Evolutionary conservation across 2,113 vertebrate species (phyloP).

Genomic region (Chaetodon auriga): DNA sequence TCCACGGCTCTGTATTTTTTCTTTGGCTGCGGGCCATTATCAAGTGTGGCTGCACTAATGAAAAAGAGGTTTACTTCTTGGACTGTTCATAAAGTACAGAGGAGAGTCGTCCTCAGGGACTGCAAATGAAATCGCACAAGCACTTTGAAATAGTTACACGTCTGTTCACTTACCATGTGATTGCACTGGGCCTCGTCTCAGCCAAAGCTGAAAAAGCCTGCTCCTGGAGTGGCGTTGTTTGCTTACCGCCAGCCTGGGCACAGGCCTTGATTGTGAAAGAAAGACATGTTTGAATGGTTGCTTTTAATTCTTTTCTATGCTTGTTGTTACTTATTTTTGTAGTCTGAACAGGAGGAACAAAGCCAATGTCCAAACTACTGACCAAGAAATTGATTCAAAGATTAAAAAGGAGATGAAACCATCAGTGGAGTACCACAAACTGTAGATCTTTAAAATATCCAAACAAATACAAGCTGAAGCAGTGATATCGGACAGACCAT

Average conservation of each 20-base stretch:
- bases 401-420: background rate
- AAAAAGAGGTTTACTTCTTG: conserved; percentile 20
- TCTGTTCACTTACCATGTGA: conserved; percentile 56
- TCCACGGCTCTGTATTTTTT: background rate
- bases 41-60: background rate
- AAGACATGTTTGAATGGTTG: conserved; percentile 46
- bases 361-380: conserved; percentile 6
- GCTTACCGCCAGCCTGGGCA: conserved; percentile 23
- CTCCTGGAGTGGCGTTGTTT: conserved; percentile 46
- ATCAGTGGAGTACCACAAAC: no score
- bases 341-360: conserved; percentile 17
- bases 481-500: background rate
- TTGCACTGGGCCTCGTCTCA: conserved; percentile 51
- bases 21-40: conserved; percentile 6
- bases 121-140: conserved; percentile 40
- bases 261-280: conserved; percentile 42
- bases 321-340: conserved; percentile 31
- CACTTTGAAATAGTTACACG: conserved; percentile 60
- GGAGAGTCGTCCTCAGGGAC: conserved; percentile 28
- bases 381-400: background rate
- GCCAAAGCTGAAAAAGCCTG: conserved; percentile 47
- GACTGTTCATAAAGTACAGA: conserved; percentile 33
- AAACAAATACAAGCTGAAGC: background rate
- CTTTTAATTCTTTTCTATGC: conserved; percentile 44
- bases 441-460: background rate